Evolutionary conservation across 2,888 invertebrate species (phyloP), one percentile per base, ranked within the genome.

Genomic region (Apomyelois bistriatella): DNA sequence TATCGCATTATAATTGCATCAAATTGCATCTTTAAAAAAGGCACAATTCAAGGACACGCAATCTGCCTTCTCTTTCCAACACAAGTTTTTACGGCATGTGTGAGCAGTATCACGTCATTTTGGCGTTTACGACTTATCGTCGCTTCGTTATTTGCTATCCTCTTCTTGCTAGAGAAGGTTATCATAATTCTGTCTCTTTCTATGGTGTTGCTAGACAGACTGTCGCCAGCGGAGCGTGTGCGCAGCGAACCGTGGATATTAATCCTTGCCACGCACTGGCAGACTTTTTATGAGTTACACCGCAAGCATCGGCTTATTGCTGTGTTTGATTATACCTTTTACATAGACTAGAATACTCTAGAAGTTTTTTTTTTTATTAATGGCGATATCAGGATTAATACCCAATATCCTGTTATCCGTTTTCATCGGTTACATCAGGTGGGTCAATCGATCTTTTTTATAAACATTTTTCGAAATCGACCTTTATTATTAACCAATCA

Each of bases 181-280:
- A 15, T 46, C 5, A 46, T 46, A 16, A 15, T 6, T 36, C 35
- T 48, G 46, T 60, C 60, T 42, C 57, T 35, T 48, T 59, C 54
- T 40, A 53, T 50, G 57, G 57, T 53, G 52, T 50, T 52, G 62
- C 60, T 53, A 68, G 68, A 68, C 68, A 61, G 58, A 30, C 56
- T 59, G 68, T 58, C 68, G 68, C 68, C 66, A 54, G 40, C 53
- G 32, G 38, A 42, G 52, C 52, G 48, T 37, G 37, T 32, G 32
- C 55, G 52, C 41, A 38, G 54, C 51, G 56, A 57, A 53, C 53
- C 32, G 13, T 46, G 46, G 7, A 32, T 30, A 16, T 6, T 46
- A 46, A 46, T 10, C 32, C 8, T 46, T 2, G 32, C 32, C 8
- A 46, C 15, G 7, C 16, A 46, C 15, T 32, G 6, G 0, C 3